Evolutionary conservation across 64 coral and sea anemone species (phyloP).

Genomic region (Acropora tenuis): DNA sequence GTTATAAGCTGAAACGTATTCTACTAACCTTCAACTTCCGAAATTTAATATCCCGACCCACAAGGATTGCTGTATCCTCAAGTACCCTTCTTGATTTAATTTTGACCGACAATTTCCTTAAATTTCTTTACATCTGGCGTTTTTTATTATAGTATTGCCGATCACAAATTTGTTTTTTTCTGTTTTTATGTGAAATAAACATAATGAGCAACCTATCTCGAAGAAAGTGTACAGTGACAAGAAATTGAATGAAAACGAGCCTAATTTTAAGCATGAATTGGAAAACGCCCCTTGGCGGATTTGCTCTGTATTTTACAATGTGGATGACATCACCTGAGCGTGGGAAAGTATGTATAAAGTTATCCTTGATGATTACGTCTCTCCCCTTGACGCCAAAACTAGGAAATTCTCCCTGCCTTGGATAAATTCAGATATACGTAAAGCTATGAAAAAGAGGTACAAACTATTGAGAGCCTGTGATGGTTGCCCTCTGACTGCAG

Average conservation of each 20-base stretch:
- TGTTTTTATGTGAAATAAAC: constrained; percentile 22
- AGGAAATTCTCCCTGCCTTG: too few species aligned
- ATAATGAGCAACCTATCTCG: background rate
- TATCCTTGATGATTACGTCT: constrained; percentile 24
- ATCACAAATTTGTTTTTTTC: constrained; percentile 10
- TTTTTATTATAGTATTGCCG: constrained; percentile 7
- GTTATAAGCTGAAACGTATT: constrained; percentile 8
- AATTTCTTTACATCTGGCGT: background rate
- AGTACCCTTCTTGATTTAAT: constrained; percentile 14
- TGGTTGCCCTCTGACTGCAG: background rate
- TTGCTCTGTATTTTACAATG: background rate
- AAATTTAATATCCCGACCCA: background rate
- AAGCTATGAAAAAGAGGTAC: too few species aligned
- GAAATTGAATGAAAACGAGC: constrained; percentile 7
- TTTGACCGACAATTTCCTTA: background rate
- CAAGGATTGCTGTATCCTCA: constrained; percentile 1
- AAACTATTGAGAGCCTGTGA: too few species aligned
- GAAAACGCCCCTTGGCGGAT: background rate
- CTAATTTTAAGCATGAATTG: background rate
- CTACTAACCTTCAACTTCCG: background rate
- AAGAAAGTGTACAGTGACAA: constrained; percentile 16
- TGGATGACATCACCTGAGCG: background rate
- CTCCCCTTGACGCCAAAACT: background rate
- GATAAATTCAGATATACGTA: too few species aligned
- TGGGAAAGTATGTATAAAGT: constrained; percentile 24